Conservation (phyloP, 2,888 invertebrate species). For the Chydorus sphaericus region DNA sequence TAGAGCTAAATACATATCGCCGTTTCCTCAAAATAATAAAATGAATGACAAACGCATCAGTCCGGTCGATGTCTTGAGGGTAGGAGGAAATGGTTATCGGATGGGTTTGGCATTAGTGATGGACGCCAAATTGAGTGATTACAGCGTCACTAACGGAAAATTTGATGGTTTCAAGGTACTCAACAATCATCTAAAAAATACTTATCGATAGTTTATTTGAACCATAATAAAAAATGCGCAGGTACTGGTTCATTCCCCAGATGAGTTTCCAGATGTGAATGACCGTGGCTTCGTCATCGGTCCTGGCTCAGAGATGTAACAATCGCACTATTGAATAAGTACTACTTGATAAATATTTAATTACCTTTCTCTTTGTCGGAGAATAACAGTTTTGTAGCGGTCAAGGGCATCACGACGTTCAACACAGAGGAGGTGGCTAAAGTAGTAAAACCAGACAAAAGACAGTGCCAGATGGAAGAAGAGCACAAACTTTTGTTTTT, state of each 20-base stretch:
- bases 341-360: background rate
- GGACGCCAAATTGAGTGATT: constrained; percentile 8
- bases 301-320: background rate
- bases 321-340: background rate
- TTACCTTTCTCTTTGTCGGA: background rate
- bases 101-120: constrained; percentile 5
- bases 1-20: too few species aligned
- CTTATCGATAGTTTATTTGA: background rate
- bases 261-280: constrained; percentile 10
- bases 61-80: background rate
- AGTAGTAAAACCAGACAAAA: background rate
- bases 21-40: too few species aligned
- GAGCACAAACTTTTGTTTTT: background rate
- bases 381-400: background rate
- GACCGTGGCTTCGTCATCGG: constrained; percentile 7
- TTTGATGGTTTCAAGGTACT: constrained; percentile 9
- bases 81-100: background rate
- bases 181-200: background rate
- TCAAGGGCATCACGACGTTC: background rate
- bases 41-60: too few species aligned
- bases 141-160: constrained; percentile 2
- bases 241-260: constrained; percentile 7
- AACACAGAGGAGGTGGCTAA: background rate
- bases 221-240: too few species aligned
- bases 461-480: constrained; percentile 3